Evolutionary conservation across 2,888 invertebrate genomes (phyloP).

Genomic region (Parthenolecanium corni): DNA sequence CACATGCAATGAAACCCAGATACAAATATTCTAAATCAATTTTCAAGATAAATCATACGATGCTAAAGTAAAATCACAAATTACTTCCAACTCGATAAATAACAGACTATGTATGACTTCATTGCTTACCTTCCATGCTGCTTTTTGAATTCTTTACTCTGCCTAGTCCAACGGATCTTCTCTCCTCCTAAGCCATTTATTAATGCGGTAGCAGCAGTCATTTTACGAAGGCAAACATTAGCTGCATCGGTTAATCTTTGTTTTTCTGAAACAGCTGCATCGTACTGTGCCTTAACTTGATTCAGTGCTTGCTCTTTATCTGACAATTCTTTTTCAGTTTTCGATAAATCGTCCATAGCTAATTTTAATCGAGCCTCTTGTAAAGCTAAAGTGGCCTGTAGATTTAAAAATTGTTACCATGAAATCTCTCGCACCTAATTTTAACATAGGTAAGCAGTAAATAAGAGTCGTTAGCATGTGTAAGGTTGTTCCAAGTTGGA

Average conservation of each 20-base stretch:
- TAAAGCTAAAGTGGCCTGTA: constrained; percentile 65
- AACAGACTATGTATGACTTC: no score
- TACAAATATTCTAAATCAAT: no score
- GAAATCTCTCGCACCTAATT: not conserved
- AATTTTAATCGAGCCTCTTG: constrained; percentile 82
- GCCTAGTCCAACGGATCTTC: constrained; percentile 88
- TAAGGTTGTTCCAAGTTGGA: no score
- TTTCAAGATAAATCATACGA: no score
- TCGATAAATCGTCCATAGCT: constrained; percentile 80
- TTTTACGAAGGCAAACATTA: constrained; percentile 82
- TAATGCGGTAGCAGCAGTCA: constrained; percentile 89
- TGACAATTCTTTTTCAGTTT: constrained; percentile 75
- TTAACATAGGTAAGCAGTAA: no score
- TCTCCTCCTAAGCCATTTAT: constrained; percentile 91
- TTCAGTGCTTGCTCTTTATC: constrained; percentile 82
- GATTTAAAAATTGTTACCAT: not conserved
- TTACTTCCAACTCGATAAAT: no score
- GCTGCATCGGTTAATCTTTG: constrained; percentile 85
- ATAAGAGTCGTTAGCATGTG: no score
- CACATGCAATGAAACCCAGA: no score
- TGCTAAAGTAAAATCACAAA: no score
- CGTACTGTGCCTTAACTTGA: constrained; percentile 84
- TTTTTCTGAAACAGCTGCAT: constrained; percentile 84
- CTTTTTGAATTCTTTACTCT: constrained; percentile 83
- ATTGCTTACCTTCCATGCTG: constrained; percentile 64